phyloP scores from a whole-genome alignment of 2,888 invertebrate genomes.

The Aromia moschata region DNA sequence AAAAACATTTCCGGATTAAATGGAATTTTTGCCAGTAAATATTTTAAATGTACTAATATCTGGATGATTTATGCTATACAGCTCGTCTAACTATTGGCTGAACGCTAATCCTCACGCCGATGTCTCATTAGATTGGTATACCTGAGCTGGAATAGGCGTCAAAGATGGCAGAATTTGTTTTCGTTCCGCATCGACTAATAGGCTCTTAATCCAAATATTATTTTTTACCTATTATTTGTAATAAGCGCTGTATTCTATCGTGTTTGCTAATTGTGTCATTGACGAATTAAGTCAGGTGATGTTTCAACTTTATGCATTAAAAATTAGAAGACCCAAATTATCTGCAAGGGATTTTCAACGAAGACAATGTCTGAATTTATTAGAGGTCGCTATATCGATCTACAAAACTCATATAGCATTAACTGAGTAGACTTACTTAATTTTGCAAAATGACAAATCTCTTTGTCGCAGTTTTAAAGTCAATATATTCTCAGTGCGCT shows the following conservation, averaged over 20 bases:
- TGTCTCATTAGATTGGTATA: background rate
- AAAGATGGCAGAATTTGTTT: background rate
- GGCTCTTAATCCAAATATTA: conserved; percentile 8
- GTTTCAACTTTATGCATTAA: too few species aligned
- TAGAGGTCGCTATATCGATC: too few species aligned
- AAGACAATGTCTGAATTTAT: too few species aligned
- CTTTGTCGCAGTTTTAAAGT: too few species aligned
- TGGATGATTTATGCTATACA: conserved; percentile 5
- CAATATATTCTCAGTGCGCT: too few species aligned
- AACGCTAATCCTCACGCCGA: background rate
- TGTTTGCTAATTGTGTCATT: conserved; percentile 2
- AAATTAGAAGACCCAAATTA: too few species aligned
- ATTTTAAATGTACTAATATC: conserved; percentile 15
- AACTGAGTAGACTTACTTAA: too few species aligned
- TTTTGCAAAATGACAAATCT: too few species aligned
- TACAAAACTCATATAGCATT: too few species aligned
- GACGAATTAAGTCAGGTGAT: conserved; percentile 14
- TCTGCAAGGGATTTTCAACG: too few species aligned
- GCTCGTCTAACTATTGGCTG: conserved; percentile 3
- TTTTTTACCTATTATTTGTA: conserved; percentile 13
- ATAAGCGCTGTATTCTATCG: conserved; percentile 15
- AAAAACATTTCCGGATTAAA: conserved; percentile 15
- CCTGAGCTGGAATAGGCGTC: background rate
- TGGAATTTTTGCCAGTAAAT: conserved; percentile 1
- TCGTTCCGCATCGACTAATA: conserved; percentile 5